phyloP scores from a whole-genome alignment of 2,113 vertebrate species.

The Craseonycteris thonglongyai region DNA sequence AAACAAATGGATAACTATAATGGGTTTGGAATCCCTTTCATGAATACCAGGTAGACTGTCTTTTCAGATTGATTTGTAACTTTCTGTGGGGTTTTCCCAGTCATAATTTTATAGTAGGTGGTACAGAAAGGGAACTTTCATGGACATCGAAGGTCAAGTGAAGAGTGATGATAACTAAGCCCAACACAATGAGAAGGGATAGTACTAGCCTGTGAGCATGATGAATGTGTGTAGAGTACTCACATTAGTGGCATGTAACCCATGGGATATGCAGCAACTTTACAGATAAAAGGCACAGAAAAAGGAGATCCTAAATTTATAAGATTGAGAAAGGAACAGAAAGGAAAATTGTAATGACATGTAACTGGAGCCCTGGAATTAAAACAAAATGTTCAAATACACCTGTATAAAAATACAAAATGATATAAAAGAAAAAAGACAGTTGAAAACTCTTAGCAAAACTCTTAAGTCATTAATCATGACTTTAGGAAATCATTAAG shows the following conservation, averaged over 20 bases:
- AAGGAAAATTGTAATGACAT: background rate
- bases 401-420: background rate
- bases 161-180: background rate
- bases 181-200: background rate
- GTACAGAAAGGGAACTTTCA: background rate
- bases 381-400: background rate
- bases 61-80: background rate
- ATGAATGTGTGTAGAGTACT: background rate
- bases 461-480: no score
- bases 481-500: background rate
- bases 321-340: background rate
- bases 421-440: background rate
- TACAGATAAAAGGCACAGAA: background rate
- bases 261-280: background rate
- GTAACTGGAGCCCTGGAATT: background rate
- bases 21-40: background rate
- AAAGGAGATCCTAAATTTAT: background rate
- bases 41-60: background rate
- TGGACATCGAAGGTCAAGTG: background rate
- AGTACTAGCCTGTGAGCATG: background rate
- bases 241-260: background rate
- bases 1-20: background rate
- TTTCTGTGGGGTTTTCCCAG: background rate
- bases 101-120: background rate
- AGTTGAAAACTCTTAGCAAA: background rate